Evolutionary conservation across 2,113 vertebrate species (phyloP), one percentile per base, ranked within the genome.

Genomic region (Phyllostomus discolor): DNA sequence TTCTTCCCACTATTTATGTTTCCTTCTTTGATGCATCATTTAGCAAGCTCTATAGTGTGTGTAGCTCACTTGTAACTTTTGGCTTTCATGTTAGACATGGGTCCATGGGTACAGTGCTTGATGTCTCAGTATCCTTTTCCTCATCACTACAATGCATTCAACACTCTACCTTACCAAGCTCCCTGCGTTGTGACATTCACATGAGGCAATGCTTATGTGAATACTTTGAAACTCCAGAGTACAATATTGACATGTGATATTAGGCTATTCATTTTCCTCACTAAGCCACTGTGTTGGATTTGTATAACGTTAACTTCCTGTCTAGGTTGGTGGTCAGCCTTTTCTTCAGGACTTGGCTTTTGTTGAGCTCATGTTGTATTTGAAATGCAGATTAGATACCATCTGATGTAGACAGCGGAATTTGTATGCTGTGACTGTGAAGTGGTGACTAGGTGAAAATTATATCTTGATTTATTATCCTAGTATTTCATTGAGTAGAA

Each of bases 71-170:
- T 66, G 24, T 48, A 24, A 48, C 10, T n/a, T n/a, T 64, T 31
- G 5, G 10, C 1, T 75, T 79, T 82, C 4, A 1, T 59, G 12
- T 9, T 62, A 35, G 43, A 19, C 12, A 3, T 28, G 64, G 48
- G 6, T 43, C 33, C 15, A 0, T 83, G 50, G 35, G 15, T 46
- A 26, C 2, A 20, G 17, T 54, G 26, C 26, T 48, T 46, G 54
- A 43, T 22, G 8, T 54, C 33, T 82, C 12, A 46, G 24, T 89
- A 20, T 62, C 35, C 4, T 4, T 66, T 91, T 88, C 24, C 33
- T 96, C 24, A 31, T 62, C 46, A 73, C 43, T 43, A 69, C 90
- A 69, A 82, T 81, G 19, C 43, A 31, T 94, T 82, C 67, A 54
- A 0, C 43, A 67, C 24, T 70, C 24, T 24, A 0, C 66, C 24